Conservation (phyloP, 1,140 invertebrate genomes). For the Dendroctonus valens region DNA sequence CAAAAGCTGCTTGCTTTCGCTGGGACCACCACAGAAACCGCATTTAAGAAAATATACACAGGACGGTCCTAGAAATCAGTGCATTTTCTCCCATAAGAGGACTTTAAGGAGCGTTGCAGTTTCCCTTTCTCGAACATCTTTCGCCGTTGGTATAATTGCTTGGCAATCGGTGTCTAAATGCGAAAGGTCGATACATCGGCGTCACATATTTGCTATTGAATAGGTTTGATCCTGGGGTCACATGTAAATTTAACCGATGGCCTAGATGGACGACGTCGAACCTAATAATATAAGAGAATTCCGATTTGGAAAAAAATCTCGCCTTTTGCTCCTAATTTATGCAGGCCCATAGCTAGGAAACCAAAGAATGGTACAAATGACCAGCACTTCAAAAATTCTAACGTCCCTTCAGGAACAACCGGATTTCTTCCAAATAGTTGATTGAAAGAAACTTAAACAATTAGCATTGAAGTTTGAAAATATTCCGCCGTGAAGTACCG, state of each 20-base stretch:
- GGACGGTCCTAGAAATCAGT: neutral
- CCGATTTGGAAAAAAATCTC: neutral
- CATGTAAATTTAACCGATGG: constrained; percentile 31
- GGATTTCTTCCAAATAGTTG: too few relatives aligned
- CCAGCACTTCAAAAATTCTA: too few relatives aligned
- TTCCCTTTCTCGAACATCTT: neutral
- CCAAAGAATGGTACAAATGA: too few relatives aligned
- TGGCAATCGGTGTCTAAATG: constrained; percentile 12
- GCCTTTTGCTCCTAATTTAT: neutral
- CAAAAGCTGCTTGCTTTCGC: constrained; percentile 26
- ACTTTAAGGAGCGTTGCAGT: neutral
- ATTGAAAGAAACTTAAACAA: too few relatives aligned
- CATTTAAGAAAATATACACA: constrained; percentile 20
- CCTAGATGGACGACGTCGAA: constrained; percentile 25
- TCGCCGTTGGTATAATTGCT: constrained; percentile 14
- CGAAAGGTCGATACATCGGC: constrained; percentile 21
- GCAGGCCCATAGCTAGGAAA: neutral
- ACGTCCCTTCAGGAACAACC: too few relatives aligned
- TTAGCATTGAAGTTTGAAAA: too few relatives aligned
- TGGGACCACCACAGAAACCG: constrained; percentile 24
- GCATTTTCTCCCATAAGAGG: neutral
- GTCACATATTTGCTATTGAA: constrained; percentile 24
- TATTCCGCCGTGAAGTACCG: too few relatives aligned
- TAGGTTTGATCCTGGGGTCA: constrained; percentile 29
- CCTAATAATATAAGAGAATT: constrained; percentile 14